Percentiles rank a stretch among this genome's conserved stretches.
Conservation (phyloP, 2,888 invertebrate species). For the Ecliptopera silaceata region DNA sequence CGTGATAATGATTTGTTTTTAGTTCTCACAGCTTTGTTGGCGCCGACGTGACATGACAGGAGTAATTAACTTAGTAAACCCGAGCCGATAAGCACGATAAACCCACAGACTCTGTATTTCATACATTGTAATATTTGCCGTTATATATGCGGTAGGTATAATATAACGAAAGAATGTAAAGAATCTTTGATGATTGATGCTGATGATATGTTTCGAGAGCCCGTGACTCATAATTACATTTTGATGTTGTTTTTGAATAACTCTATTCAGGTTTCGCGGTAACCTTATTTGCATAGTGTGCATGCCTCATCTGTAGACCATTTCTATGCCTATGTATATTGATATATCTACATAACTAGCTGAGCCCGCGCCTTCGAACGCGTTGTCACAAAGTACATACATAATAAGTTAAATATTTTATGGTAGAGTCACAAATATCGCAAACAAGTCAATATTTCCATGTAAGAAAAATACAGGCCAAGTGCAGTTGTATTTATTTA, state of each 20-base stretch:
- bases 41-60: constrained; percentile 38
- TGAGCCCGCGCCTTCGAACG: too few relatives aligned
- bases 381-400: too few relatives aligned
- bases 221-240: constrained; percentile 33
- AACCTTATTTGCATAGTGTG: constrained; percentile 17
- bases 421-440: too few relatives aligned
- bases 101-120: constrained; percentile 20
- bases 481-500: too few relatives aligned
- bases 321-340: neutral
- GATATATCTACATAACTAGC: too few relatives aligned
- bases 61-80: constrained; percentile 46
- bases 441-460: too few relatives aligned
- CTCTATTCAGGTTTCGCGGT: constrained; percentile 24
- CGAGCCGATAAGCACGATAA: constrained; percentile 36
- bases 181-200: constrained; percentile 31
- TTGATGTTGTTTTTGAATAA: constrained; percentile 36
- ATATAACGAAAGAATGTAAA: constrained; percentile 21
- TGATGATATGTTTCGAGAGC: constrained; percentile 26
- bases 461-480: too few relatives aligned
- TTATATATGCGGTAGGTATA: constrained; percentile 16
- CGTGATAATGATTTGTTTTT: constrained; percentile 64
- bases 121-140: constrained; percentile 11
- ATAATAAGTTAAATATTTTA: too few relatives aligned
- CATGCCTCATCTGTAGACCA: neutral
- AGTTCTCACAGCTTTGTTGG: constrained; percentile 54